These are phyloP conservation scores for Lepilemur septentrionalis DNA, from an alignment of 2,797 vertebrate genomes.

Conservation along the genomic window DNA sequence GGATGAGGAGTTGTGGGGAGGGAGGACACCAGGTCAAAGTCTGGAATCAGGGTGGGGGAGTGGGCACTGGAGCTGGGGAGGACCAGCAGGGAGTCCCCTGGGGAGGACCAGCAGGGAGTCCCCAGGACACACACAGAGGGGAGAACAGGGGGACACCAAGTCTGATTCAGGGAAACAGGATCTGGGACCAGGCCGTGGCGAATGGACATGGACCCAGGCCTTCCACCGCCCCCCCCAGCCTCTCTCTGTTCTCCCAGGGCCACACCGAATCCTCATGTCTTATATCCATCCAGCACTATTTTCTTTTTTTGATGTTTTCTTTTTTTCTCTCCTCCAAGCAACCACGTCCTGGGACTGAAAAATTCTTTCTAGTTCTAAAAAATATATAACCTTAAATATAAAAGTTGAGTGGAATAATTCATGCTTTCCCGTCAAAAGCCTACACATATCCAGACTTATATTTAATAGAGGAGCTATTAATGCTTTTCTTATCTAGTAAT, in stretches of 20 bases:
- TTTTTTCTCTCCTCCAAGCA: not conserved
- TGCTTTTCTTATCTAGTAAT: not conserved
- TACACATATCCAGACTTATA: not conserved
- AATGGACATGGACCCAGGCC: not conserved
- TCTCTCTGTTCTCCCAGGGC: not conserved
- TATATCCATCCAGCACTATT: not conserved
- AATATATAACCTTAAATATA: not conserved
- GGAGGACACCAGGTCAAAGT: not conserved
- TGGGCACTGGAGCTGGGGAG: not conserved
- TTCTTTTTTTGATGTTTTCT: not conserved
- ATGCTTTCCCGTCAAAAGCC: not conserved
- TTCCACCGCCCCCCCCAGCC: rapidly evolving
- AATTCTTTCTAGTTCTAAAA: not conserved
- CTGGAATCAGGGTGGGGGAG: not conserved
- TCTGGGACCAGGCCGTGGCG: not conserved
- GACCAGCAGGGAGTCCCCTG: not conserved
- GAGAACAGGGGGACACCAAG: not conserved
- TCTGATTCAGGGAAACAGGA: not conserved
- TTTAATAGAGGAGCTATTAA: not conserved
- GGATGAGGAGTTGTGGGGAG: not conserved
- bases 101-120: not conserved
- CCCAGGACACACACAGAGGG: rapidly evolving
- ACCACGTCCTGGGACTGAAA: not conserved
- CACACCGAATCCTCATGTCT: rapidly evolving
- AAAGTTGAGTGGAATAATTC: not conserved